phyloP scores from a whole-genome alignment of 1,140 invertebrate species.

The Nomia melanderi region DNA sequence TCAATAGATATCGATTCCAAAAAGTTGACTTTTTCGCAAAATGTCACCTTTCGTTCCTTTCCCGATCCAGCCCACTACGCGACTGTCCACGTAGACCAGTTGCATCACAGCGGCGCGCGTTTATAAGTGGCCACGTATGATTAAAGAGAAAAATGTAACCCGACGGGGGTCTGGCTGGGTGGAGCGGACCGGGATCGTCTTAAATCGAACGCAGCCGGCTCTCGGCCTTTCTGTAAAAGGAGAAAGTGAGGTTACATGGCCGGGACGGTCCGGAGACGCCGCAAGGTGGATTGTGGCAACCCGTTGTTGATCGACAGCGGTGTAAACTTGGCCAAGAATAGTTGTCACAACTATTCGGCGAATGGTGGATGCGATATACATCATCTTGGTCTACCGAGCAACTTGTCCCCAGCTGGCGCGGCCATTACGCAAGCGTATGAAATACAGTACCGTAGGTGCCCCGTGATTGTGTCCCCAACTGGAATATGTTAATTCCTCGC shows the following conservation, averaged over 20 bases:
- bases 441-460: neutral
- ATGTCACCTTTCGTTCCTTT: too few relatives aligned
- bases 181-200: slow-evolving; percentile 18
- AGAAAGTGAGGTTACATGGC: slow-evolving; percentile 55
- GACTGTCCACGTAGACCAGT: neutral
- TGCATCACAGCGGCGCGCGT: neutral
- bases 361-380: neutral
- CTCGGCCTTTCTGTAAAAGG: slow-evolving; percentile 49
- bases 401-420: fast-evolving
- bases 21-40: too few relatives aligned
- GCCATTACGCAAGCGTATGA: neutral
- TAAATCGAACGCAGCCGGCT: slow-evolving; percentile 37
- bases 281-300: slow-evolving; percentile 35
- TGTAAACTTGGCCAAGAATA: slow-evolving; percentile 45
- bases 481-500: neutral
- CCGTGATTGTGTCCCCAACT: neutral
- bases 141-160: slow-evolving; percentile 18
- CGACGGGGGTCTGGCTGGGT: neutral
- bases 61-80: too few relatives aligned
- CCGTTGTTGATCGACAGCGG: slow-evolving; percentile 19
- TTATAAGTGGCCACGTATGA: neutral
- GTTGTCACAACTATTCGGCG: neutral
- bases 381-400: neutral
- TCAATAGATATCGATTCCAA: too few relatives aligned
- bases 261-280: neutral